These are phyloP conservation scores for Oreocharis arfaki DNA, from an alignment of 2,113 vertebrate genomes.

Conservation along the genomic window DNA sequence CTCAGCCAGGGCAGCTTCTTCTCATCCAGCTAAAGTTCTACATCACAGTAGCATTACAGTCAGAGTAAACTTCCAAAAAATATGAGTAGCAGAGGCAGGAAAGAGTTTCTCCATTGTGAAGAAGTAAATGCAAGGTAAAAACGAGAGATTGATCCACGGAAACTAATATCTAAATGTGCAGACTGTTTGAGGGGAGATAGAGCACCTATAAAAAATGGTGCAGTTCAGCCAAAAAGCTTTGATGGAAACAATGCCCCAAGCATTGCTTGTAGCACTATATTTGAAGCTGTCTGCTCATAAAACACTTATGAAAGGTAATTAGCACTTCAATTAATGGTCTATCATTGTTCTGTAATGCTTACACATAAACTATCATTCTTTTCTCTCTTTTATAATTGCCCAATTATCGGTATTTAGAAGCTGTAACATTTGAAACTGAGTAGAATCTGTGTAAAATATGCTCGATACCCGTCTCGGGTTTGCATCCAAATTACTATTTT, in stretches of 20 bases:
- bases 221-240: not conserved
- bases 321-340: constrained; percentile 52
- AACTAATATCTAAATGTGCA: not conserved
- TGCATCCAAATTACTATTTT: constrained; percentile 1
- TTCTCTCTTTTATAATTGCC: constrained; percentile 31
- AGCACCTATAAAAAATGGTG: not conserved
- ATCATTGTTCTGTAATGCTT: constrained; percentile 21
- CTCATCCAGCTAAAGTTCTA: not conserved
- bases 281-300: not conserved
- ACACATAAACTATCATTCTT: constrained; percentile 2
- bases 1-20: not conserved
- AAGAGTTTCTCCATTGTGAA: not conserved
- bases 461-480: not conserved
- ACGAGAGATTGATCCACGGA: not conserved
- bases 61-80: not conserved
- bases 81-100: not conserved
- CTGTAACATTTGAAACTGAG: not conserved
- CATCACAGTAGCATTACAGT: not conserved
- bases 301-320: constrained; percentile 51
- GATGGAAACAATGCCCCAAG: not conserved
- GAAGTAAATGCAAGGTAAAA: not conserved
- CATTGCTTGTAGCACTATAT: not conserved
- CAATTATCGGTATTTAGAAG: constrained; percentile 31
- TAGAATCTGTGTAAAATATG: constrained; percentile 23
- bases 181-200: not conserved